phyloP scores from a whole-genome alignment of 2,113 vertebrate species.

The Actenoides hombroni region DNA sequence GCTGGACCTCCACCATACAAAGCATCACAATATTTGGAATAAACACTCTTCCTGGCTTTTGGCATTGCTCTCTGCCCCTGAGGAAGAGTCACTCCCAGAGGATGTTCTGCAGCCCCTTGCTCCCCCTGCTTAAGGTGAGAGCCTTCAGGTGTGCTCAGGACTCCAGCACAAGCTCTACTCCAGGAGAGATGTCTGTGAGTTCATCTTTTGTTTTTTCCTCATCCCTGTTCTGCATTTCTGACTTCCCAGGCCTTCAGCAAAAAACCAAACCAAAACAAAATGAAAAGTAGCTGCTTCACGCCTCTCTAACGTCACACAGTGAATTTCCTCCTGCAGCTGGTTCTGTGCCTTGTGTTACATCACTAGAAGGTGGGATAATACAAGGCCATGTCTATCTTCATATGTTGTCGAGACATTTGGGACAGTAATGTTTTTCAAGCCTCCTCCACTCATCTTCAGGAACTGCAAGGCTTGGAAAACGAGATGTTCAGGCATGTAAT shows the following conservation, averaged over 20 bases:
- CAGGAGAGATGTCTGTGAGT: not conserved
- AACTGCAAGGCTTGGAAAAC: not conserved
- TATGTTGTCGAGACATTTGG: not conserved
- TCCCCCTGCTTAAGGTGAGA: not conserved
- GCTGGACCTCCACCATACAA: not conserved
- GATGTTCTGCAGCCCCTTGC: not conserved
- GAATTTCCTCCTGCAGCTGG: not conserved
- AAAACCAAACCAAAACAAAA: not conserved
- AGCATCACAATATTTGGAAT: rapidly evolving
- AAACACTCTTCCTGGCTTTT: not conserved
- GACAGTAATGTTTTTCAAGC: not conserved
- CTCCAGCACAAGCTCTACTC: not conserved
- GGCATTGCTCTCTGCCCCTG: not conserved
- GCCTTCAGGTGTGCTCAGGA: not conserved
- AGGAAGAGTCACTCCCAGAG: not conserved
- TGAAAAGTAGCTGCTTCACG: not conserved
- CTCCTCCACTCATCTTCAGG: not conserved
- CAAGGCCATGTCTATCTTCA: not conserved
- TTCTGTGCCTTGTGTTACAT: not conserved
- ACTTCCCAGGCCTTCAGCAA: not conserved
- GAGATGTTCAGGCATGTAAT: not conserved
- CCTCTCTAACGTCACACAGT: not conserved
- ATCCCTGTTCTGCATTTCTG: not conserved
- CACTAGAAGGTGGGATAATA: not conserved
- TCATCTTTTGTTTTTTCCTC: not conserved